phyloP scores from a whole-genome alignment of 2,113 vertebrate genomes.

The Sinocyclocheilus rhinocerous region DNA sequence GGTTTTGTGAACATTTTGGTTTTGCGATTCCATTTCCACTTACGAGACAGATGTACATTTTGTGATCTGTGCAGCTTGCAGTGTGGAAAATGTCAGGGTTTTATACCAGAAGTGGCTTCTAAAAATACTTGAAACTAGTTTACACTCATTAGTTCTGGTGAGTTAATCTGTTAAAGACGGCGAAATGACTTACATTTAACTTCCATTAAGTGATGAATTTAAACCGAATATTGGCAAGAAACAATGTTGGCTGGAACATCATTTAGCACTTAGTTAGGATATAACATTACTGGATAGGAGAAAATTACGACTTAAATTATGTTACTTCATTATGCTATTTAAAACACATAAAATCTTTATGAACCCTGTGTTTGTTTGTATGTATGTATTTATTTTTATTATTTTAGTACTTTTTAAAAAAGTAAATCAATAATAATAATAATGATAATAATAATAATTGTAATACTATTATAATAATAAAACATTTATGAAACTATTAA shows the following conservation, averaged over 20 bases:
- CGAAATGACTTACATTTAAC: not conserved
- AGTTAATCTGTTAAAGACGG: not conserved
- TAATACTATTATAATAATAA: too few relatives aligned
- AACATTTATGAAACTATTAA: too few relatives aligned
- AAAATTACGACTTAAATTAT: too few relatives aligned
- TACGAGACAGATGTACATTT: not conserved
- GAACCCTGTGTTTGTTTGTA: too few relatives aligned
- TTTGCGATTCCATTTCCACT: not conserved
- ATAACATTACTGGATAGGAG: too few relatives aligned
- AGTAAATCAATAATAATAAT: too few relatives aligned
- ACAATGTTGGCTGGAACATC: not conserved
- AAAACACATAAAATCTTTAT: too few relatives aligned
- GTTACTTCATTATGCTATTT: too few relatives aligned
- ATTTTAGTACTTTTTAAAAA: too few relatives aligned
- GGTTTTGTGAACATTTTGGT: too few relatives aligned
- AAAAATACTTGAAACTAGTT: not conserved
- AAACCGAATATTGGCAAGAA: not conserved
- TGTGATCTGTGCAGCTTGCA: not conserved
- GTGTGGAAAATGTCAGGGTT: not conserved
- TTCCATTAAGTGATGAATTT: not conserved
- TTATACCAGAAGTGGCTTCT: not conserved
- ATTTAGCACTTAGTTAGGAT: not conserved
- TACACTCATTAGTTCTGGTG: not conserved
- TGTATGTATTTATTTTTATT: too few relatives aligned
- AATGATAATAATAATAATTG: too few relatives aligned